phyloP scores from a whole-genome alignment of 2,888 invertebrate genomes.

The Synergus laeviventris region DNA sequence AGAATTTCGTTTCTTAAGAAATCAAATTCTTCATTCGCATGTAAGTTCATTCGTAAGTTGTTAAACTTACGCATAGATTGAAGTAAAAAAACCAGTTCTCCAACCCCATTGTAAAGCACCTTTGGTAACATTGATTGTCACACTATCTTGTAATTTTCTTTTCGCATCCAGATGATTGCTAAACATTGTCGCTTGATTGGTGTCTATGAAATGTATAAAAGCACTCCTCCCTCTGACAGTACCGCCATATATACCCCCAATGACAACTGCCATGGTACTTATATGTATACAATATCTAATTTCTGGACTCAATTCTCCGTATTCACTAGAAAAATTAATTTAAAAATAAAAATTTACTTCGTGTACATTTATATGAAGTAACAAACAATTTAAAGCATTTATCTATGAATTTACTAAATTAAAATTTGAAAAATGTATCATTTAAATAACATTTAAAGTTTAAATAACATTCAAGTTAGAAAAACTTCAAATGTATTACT shows the following conservation, averaged over 20 bases:
- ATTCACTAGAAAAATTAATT: slow-evolving; percentile 78
- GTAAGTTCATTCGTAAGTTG: too few relatives aligned
- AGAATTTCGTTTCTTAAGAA: slow-evolving; percentile 53
- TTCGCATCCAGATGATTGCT: slow-evolving; percentile 83
- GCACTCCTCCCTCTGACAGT: slow-evolving; percentile 79
- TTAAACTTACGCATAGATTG: slow-evolving; percentile 81
- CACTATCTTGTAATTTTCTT: slow-evolving; percentile 84
- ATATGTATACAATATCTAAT: slow-evolving; percentile 34
- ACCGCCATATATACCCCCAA: slow-evolving; percentile 81
- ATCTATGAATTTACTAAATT: too few relatives aligned
- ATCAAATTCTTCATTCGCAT: not conserved
- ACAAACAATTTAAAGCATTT: too few relatives aligned
- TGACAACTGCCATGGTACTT: slow-evolving; percentile 73
- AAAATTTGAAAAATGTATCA: too few relatives aligned
- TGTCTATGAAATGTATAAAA: slow-evolving; percentile 83
- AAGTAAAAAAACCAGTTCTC: slow-evolving; percentile 83
- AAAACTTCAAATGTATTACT: too few relatives aligned
- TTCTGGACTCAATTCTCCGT: slow-evolving; percentile 81
- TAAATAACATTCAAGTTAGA: too few relatives aligned
- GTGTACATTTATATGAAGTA: not conserved
- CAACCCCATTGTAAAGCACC: slow-evolving; percentile 85
- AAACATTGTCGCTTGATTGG: slow-evolving; percentile 85
- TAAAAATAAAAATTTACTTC: not conserved
- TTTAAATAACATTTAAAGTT: too few relatives aligned
- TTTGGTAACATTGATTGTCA: slow-evolving; percentile 83